phyloP scores from a whole-genome alignment of 2,797 vertebrate genomes.

The Helicolenus hilgendorfi region DNA sequence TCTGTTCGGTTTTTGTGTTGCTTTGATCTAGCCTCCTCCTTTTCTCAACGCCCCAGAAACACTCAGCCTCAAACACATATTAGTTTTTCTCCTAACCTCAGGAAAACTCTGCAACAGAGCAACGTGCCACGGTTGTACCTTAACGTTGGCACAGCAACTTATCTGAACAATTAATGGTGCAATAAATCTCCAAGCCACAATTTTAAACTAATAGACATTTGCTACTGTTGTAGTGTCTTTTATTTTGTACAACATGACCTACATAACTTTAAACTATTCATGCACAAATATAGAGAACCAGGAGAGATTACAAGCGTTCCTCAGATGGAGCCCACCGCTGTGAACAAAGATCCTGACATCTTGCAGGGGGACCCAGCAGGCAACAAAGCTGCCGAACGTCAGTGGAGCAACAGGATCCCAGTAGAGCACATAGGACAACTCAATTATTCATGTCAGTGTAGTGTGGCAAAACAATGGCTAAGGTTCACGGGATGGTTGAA shows the following conservation, averaged over 20 bases:
- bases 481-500: neutral
- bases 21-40: constrained; percentile 50
- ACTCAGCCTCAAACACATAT: neutral
- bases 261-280: neutral
- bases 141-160: neutral
- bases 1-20: constrained; percentile 16
- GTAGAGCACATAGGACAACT: constrained; percentile 21
- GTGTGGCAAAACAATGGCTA: constrained; percentile 21
- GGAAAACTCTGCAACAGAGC: neutral
- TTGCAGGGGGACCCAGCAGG: constrained; percentile 25
- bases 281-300: neutral
- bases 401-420: constrained; percentile 31
- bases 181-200: neutral
- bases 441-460: constrained; percentile 62
- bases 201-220: neutral
- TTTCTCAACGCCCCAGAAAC: neutral
- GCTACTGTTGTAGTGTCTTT: neutral
- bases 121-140: neutral
- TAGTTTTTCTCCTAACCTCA: neutral
- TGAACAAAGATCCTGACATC: constrained; percentile 35
- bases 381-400: constrained; percentile 23
- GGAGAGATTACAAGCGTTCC: neutral
- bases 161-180: neutral
- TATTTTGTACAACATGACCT: neutral
- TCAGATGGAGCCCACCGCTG: constrained; percentile 12